Conservation (phyloP, 2,113 vertebrate genomes). For the Gobio gobio region DNA sequence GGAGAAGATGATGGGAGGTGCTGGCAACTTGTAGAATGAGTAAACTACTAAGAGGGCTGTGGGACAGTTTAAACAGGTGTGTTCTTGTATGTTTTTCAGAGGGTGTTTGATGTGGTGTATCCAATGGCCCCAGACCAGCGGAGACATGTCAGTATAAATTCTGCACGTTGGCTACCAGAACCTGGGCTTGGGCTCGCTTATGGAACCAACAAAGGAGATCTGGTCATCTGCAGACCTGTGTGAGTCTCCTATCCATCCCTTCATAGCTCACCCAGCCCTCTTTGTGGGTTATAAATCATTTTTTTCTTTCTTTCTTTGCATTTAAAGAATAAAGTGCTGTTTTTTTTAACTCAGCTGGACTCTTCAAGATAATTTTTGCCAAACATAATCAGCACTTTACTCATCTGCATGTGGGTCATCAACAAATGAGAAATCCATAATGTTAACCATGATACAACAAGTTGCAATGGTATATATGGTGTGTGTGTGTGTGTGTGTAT, state of each 20-base stretch:
- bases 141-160: slow-evolving; percentile 97
- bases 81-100: slow-evolving; percentile 72
- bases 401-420: neutral
- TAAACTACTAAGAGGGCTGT: neutral
- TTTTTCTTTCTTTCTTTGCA: neutral
- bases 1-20: neutral
- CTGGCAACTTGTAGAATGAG: neutral
- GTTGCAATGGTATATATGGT: neutral
- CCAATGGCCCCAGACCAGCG: slow-evolving; percentile 96
- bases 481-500: neutral
- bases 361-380: neutral
- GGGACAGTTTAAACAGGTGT: neutral
- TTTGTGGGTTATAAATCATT: neutral
- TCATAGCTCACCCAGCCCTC: neutral
- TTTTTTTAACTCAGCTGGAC: neutral
- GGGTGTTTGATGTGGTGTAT: slow-evolving; percentile 96
- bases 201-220: slow-evolving; percentile 96
- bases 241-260: slow-evolving; percentile 75
- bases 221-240: slow-evolving; percentile 97
- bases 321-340: neutral
- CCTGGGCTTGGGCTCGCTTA: slow-evolving; percentile 93
- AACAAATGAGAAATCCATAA: neutral
- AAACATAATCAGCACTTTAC: slow-evolving; percentile 16
- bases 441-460: neutral
- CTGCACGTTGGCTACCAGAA: slow-evolving; percentile 95